These are phyloP conservation scores for Araneus ventricosus DNA, from an alignment of 1,140 invertebrate genomes.

Conservation along the genomic window DNA sequence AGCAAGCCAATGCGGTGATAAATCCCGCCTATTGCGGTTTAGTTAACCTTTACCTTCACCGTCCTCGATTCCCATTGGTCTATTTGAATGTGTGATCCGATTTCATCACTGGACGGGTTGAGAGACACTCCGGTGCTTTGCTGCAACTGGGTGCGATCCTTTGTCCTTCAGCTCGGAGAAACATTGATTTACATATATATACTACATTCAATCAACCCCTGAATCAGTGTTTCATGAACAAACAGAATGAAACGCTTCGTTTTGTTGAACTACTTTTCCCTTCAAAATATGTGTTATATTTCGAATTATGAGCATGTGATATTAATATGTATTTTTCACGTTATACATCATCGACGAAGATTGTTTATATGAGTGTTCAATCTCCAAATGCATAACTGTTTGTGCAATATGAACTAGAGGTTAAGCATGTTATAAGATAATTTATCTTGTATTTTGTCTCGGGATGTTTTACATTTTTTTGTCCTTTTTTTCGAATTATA, in stretches of 20 bases:
- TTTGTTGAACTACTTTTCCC: background rate
- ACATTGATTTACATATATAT: background rate
- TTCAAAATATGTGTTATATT: constrained; percentile 15
- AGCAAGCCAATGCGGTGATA: constrained; percentile 61
- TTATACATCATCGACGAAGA: background rate
- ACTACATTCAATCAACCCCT: background rate
- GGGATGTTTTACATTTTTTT: too few species aligned
- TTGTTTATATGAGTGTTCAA: background rate
- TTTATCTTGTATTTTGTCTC: too few species aligned
- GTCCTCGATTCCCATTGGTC: constrained; percentile 48
- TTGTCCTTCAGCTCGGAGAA: background rate
- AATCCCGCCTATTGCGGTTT: background rate
- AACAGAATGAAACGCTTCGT: background rate
- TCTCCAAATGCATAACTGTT: background rate
- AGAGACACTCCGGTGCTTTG: background rate
- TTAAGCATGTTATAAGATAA: too few species aligned
- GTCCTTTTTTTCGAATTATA: too few species aligned
- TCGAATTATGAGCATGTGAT: constrained; percentile 51
- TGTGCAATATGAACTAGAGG: background rate
- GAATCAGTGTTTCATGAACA: background rate
- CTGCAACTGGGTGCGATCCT: background rate
- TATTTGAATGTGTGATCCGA: background rate
- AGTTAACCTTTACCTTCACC: constrained; percentile 58
- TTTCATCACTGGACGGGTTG: background rate
- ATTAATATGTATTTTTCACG: constrained; percentile 41